These are phyloP conservation scores for Leucoptera coffeella DNA, from an alignment of 2,888 invertebrate genomes.

Conservation along the genomic window DNA sequence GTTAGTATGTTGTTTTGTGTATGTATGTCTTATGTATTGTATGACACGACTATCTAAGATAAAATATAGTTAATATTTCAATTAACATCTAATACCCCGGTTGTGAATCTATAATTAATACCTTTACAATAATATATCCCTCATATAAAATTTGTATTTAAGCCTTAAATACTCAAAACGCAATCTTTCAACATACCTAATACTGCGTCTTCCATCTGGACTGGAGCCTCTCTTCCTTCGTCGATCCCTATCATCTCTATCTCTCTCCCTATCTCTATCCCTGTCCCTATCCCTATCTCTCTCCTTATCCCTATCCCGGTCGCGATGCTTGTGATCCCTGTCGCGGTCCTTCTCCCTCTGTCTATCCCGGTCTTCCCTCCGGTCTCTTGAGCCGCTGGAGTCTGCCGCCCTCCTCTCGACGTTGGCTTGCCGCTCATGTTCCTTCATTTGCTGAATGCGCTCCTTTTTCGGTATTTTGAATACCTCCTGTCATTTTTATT, in stretches of 20 bases:
- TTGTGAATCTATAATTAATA: too few species aligned
- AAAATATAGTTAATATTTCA: too few species aligned
- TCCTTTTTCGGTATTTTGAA: slow-evolving; percentile 94
- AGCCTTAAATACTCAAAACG: too few species aligned
- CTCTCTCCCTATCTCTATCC: slow-evolving; percentile 15
- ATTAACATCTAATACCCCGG: too few species aligned
- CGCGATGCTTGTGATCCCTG: slow-evolving; percentile 5
- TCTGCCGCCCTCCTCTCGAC: slow-evolving; percentile 41
- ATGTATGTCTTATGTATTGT: too few species aligned
- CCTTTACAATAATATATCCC: too few species aligned
- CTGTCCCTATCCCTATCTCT: slow-evolving; percentile 11
- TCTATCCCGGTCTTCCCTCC: slow-evolving; percentile 19
- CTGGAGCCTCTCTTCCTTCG: slow-evolving; percentile 30
- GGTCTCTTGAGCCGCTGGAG: slow-evolving; percentile 32
- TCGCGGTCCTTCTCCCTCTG: slow-evolving; percentile 9
- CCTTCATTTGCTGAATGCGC: slow-evolving; percentile 90
- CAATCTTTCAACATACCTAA: slow-evolving; percentile 23
- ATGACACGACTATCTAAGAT: too few species aligned
- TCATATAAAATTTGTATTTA: too few species aligned
- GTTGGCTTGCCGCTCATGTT: slow-evolving; percentile 88
- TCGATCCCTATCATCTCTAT: slow-evolving; percentile 22
- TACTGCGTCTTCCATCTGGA: slow-evolving; percentile 39
- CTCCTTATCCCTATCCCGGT: slow-evolving; percentile 16
- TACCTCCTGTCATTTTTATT: slow-evolving; percentile 28
- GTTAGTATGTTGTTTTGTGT: too few species aligned